Evolutionary conservation across 2,888 invertebrate species (phyloP), one percentile per base, ranked within the genome.

Genomic region (Xanthorhoe spadicearia): DNA sequence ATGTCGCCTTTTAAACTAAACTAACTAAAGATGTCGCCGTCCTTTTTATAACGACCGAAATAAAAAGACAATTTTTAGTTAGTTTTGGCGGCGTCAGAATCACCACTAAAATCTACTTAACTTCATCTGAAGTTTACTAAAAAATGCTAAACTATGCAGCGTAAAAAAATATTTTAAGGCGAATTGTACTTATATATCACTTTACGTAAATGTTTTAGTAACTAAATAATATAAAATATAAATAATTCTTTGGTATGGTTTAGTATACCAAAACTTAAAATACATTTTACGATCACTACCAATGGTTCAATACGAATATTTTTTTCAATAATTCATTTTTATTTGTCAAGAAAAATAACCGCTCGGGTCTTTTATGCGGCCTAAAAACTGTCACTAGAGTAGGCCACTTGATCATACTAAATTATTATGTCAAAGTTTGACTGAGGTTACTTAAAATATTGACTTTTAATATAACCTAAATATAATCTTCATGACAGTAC

Each of bases 61-160:
- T n/a, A n/a, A n/a, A n/a, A n/a, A n/a, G n/a, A n/a, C n/a, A n/a
- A n/a, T n/a, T n/a, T n/a, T n/a, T n/a, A n/a, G n/a, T n/a, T n/a
- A n/a, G n/a, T n/a, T n/a, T n/a, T n/a, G n/a, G n/a, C n/a, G n/a
- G n/a, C n/a, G n/a, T n/a, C n/a, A n/a, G n/a, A n/a, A n/a, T n/a
- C n/a, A n/a, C n/a, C n/a, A n/a, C n/a, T n/a, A n/a, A n/a, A 77
- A 77, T 71, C 77, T 77, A 77, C 77, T 80, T 75, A 54, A 48
- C 35, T 28, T 35, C 19, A 28, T 8, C 9, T 59, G 19, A 54
- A 55, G 53, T 54, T 43, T 2, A 15, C 48, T 78, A 80, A 82
- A 32, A 81, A 80, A 82, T 66, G 60, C 70, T 74, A 69, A 68
- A 71, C 80, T 78, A 77, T 71, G 74, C 72, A 52, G 68, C 76